Base-by-base conservation (phyloP, 2,113 vertebrate species). In the Machaerirhynchus nigripectus region DNA sequence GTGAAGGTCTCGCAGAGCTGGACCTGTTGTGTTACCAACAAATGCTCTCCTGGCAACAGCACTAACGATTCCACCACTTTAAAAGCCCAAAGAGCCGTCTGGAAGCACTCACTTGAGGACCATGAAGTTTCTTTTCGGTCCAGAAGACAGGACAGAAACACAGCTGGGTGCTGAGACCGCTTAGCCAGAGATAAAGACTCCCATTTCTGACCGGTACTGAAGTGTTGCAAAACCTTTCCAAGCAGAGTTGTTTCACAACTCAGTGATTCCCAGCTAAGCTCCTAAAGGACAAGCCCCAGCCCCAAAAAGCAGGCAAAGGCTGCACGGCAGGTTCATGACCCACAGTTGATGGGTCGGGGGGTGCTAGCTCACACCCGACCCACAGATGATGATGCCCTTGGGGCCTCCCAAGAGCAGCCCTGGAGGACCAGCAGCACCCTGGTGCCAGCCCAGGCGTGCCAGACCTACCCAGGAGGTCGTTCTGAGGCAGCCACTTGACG, bases 401-500 rank as follows among this genome's bases (percentile, higher is more conserved):
- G 23, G 49, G 33, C 30, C 46, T 31, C 76, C 16, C 55, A 49
- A 12, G 11, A 47, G 49, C 24, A 65, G 37, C n/a, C 44, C 40
- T 10, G 6, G 59, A 28, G 69, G 7, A 44, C 14, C 73, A 95
- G 28, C 37, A 44, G 11, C 21, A 7, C 1, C 1, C 6, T 61
- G 42, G 26, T 28, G 44, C 5, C 55, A 13, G 27, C 52, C 13
- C 10, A 39, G 49, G 39, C 10, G 42, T n/a, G 50, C 12, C 50
- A 74, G 52, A 97, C 98, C 6, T 97, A 99, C 99, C 99, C 42
- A 99, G 98, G 11, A 99, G 98, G 69, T 99, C 99, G 11, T 99
- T 99, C 93, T 99, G 99, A 56, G 99, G 99, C 53, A 99, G 97
- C 99, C 99, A 99, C 16, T 99, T 98, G 97, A 99, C 97, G 2